Evolutionary conservation across 1,140 invertebrate species (phyloP).

Genomic region (Tetramorium parvispinum): DNA sequence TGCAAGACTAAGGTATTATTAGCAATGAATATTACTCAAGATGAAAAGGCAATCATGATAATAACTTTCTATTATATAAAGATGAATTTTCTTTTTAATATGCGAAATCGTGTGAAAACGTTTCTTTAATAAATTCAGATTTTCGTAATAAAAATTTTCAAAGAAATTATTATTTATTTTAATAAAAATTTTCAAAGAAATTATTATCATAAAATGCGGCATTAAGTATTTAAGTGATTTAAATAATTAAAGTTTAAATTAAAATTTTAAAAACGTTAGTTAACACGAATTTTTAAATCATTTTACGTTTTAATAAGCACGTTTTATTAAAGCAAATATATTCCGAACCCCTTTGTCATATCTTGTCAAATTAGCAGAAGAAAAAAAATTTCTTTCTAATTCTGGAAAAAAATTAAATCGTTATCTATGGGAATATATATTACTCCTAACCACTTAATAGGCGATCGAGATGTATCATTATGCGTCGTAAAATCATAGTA

Average conservation of each 20-base stretch:
- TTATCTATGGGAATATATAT: neutral
- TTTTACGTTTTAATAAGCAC: neutral
- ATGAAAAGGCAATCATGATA: neutral
- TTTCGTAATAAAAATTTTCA: neutral
- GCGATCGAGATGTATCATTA: neutral
- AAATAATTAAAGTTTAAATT: neutral
- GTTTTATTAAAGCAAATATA: neutral
- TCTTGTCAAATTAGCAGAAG: neutral
- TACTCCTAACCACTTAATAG: neutral
- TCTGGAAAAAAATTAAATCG: neutral
- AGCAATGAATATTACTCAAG: neutral
- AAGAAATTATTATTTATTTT: neutral
- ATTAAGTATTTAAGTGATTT: neutral
- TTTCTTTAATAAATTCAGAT: neutral
- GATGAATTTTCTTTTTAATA: neutral
- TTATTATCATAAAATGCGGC: neutral
- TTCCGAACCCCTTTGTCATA: neutral
- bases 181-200: neutral
- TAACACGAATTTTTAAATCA: neutral
- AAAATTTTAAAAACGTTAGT: neutral
- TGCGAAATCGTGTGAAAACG: neutral
- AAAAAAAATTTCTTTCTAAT: neutral
- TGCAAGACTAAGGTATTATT: neutral
- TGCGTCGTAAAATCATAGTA: neutral
- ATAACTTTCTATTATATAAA: neutral